phyloP scores from a whole-genome alignment of 1,140 invertebrate species.

The Andrena cerasifolii region DNA sequence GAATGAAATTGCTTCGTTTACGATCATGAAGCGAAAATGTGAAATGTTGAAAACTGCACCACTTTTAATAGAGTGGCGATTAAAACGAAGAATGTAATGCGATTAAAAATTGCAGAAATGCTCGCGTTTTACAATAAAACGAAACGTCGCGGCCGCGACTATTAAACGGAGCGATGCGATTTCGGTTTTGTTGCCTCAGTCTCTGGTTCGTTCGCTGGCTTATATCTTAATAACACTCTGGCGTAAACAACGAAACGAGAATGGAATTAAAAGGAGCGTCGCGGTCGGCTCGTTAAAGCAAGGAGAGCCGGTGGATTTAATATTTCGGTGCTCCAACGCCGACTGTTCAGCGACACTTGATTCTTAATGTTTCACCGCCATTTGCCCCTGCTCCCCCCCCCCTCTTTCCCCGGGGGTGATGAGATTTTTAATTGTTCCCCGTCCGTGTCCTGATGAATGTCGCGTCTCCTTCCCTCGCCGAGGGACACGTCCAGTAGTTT shows the following conservation, averaged over 20 bases:
- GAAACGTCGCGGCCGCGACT: too few relatives aligned
- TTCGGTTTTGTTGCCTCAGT: too few relatives aligned
- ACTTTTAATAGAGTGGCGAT: too few relatives aligned
- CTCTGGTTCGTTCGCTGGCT: too few relatives aligned
- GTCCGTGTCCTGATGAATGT: neutral
- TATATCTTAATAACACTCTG: neutral
- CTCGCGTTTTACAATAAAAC: too few relatives aligned
- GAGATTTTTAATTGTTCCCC: constrained; percentile 22
- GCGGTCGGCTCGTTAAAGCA: neutral
- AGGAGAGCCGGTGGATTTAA: neutral
- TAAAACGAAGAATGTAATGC: too few relatives aligned
- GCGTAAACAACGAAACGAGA: neutral
- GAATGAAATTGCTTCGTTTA: too few relatives aligned
- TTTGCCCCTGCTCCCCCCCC: too few relatives aligned
- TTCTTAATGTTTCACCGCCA: constrained; percentile 12
- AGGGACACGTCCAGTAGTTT: neutral
- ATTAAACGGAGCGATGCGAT: too few relatives aligned
- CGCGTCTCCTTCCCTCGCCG: neutral
- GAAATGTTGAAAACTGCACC: too few relatives aligned
- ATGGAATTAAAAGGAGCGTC: neutral
- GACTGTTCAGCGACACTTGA: neutral
- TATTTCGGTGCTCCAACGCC: neutral
- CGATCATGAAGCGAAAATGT: too few relatives aligned
- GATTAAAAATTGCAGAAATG: too few relatives aligned
- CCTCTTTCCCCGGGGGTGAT: neutral